phyloP scores from a whole-genome alignment of 2,113 vertebrate genomes.

The Oryzias celebensis region DNA sequence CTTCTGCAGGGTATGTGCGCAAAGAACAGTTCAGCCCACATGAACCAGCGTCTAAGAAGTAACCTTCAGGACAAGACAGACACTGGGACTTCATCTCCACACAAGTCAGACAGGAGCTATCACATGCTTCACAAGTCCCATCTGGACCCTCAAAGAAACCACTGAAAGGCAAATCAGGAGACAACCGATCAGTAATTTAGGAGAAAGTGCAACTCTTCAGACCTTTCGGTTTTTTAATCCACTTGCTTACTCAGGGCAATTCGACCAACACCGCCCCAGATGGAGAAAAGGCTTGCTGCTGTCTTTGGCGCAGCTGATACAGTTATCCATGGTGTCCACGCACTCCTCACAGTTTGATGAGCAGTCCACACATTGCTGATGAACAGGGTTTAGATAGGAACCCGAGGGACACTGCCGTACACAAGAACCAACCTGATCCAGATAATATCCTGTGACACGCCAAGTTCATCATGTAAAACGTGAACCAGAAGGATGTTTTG shows the following conservation, averaged over 20 bases:
- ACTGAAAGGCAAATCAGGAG: conserved; percentile 45
- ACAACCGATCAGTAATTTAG: background rate
- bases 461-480: background rate
- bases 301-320: conserved; percentile 71
- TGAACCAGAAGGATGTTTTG: fast-evolving
- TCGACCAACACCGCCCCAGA: conserved; percentile 76
- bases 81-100: conserved; percentile 74
- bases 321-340: conserved; percentile 64
- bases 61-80: conserved; percentile 73
- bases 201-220: background rate
- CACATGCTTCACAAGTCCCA: conserved; percentile 71
- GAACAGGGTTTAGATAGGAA: conserved; percentile 70
- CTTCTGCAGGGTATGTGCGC: conserved; percentile 65
- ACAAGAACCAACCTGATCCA: conserved; percentile 79
- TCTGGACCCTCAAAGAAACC: conserved; percentile 74
- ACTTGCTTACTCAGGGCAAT: conserved; percentile 78
- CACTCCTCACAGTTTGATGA: conserved; percentile 77
- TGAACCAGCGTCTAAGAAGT: conserved; percentile 67
- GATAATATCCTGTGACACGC: conserved; percentile 64
- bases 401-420: conserved; percentile 68
- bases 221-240: too few species aligned
- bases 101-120: conserved; percentile 74
- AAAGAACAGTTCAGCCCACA: conserved; percentile 76
- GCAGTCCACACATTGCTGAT: conserved; percentile 78
- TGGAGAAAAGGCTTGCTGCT: conserved; percentile 73